Evolutionary conservation across 2,113 vertebrate species (phyloP).

Genomic region (Periophthalmodon schlosseri): DNA sequence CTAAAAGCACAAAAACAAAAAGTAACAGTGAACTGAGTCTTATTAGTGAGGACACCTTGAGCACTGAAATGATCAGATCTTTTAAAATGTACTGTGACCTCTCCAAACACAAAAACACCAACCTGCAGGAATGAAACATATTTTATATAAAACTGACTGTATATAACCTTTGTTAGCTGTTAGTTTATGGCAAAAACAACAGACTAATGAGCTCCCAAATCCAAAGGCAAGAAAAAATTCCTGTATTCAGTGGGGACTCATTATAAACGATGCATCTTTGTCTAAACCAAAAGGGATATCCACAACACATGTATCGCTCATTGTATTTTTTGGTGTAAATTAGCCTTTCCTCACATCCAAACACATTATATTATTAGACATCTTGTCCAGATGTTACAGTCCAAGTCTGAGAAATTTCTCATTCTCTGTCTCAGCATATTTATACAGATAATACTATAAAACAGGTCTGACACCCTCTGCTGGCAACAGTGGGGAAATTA

Average conservation of each 20-base stretch:
- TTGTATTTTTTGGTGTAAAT: constrained; percentile 26
- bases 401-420: background rate
- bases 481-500: background rate
- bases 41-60: background rate
- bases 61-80: background rate
- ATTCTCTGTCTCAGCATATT: background rate
- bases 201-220: constrained; percentile 69
- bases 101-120: background rate
- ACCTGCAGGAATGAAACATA: background rate
- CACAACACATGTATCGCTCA: constrained; percentile 34
- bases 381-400: background rate
- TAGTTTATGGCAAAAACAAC: constrained; percentile 34
- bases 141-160: background rate
- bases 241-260: constrained; percentile 70
- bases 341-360: constrained; percentile 18
- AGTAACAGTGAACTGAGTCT: background rate
- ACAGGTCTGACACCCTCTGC: background rate
- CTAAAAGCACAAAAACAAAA: constrained; percentile 68
- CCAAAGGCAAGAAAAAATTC: constrained; percentile 65
- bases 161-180: constrained; percentile 14
- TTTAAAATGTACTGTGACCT: background rate
- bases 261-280: constrained; percentile 61
- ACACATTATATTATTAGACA: background rate
- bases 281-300: constrained; percentile 38
- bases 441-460: background rate